A percentile compares a stretch with the other conserved stretches of the same genome.
These are phyloP conservation scores for Coboldia fuscipes DNA, from an alignment of 1,140 invertebrate genomes.

Conservation along the genomic window DNA sequence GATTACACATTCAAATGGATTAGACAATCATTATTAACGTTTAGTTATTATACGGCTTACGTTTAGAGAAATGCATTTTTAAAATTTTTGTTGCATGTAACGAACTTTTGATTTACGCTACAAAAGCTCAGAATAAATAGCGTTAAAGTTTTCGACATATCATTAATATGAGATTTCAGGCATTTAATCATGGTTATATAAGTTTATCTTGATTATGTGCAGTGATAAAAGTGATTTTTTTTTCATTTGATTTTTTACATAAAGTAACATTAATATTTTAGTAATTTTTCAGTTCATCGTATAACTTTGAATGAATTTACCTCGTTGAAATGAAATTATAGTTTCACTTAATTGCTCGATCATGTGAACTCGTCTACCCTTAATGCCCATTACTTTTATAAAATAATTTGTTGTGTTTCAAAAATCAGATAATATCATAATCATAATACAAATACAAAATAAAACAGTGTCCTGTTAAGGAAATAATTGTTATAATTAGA, in stretches of 20 bases:
- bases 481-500: constrained; percentile 1
- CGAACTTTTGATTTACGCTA: too few relatives aligned
- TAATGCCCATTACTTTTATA: constrained; percentile 90
- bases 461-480: background rate
- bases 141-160: too few relatives aligned
- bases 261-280: too few relatives aligned
- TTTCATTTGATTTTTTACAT: background rate
- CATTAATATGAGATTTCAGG: too few relatives aligned
- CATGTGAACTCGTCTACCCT: constrained; percentile 88
- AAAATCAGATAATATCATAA: background rate
- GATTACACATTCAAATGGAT: too few relatives aligned
- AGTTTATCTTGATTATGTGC: background rate
- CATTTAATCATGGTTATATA: background rate
- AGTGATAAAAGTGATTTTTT: background rate
- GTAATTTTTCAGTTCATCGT: too few relatives aligned
- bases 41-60: too few relatives aligned
- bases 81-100: too few relatives aligned
- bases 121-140: too few relatives aligned
- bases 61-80: too few relatives aligned
- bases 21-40: too few relatives aligned
- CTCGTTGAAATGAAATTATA: constrained; percentile 95
- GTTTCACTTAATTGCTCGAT: constrained; percentile 95
- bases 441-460: background rate
- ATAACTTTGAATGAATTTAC: constrained; percentile 32
- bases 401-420: background rate